These are phyloP conservation scores for Cyphomyrmex costatus DNA, from an alignment of 1,140 invertebrate species.

Conservation along the genomic window DNA sequence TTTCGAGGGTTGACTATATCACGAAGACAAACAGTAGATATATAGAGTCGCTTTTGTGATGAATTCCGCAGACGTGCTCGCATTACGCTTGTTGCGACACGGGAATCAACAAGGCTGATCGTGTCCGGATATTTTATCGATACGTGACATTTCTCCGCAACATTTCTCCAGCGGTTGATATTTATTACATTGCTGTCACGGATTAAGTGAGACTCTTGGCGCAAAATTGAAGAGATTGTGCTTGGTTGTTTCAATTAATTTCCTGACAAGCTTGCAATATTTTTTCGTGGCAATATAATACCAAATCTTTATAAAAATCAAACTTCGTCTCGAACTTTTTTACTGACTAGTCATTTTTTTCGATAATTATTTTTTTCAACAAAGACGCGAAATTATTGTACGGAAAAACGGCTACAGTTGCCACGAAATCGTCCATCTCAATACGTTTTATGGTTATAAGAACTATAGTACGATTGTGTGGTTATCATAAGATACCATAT, in stretches of 20 bases:
- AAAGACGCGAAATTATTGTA: neutral
- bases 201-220: neutral
- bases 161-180: neutral
- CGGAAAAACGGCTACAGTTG: too few relatives aligned
- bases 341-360: neutral
- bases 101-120: conserved; percentile 14
- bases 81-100: neutral
- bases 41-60: conserved; percentile 44
- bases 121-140: neutral
- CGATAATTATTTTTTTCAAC: neutral
- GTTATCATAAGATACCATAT: too few relatives aligned
- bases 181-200: neutral
- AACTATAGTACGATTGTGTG: too few relatives aligned
- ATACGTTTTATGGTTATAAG: too few relatives aligned
- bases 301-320: neutral
- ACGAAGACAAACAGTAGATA: neutral
- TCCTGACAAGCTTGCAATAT: neutral
- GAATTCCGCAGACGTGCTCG: conserved; percentile 43
- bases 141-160: neutral
- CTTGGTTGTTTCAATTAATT: neutral
- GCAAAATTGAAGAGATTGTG: neutral
- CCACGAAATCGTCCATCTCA: too few relatives aligned
- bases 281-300: conserved; percentile 1
- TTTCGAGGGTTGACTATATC: conserved; percentile 29
- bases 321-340: neutral